Conservation (phyloP, 2,888 invertebrate genomes). For the Isoperla grammatica region DNA sequence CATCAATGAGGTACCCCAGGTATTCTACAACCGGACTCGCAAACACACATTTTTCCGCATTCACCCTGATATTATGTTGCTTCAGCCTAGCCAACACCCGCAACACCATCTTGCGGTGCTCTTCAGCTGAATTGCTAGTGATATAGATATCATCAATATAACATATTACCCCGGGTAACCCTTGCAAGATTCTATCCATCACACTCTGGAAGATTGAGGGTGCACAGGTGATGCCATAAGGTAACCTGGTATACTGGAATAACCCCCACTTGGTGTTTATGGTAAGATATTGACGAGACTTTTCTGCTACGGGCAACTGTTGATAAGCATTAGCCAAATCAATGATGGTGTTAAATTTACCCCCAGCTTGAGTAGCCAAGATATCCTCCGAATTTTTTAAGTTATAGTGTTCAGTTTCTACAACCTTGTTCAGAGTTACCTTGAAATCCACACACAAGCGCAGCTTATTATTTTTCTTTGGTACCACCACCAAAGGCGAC, state of each 20-base stretch:
- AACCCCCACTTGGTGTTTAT: neutral
- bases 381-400: neutral
- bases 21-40: conserved; percentile 32
- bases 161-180: conserved; percentile 19
- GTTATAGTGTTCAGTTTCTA: neutral
- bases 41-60: conserved; percentile 33
- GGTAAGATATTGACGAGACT: neutral
- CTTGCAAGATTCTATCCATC: conserved; percentile 9
- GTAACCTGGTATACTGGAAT: neutral
- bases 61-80: conserved; percentile 33
- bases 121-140: conserved; percentile 1
- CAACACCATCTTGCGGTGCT: conserved; percentile 26
- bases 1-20: conserved; percentile 30
- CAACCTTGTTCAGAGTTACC: neutral
- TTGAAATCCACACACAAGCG: conserved; percentile 6
- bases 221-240: neutral
- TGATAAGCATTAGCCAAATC: conserved; percentile 12
- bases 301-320: neutral
- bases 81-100: conserved; percentile 29
- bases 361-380: neutral
- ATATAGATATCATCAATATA: conserved; percentile 31
- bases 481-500: conserved; percentile 1
- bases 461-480: conserved; percentile 2
- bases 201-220: neutral
- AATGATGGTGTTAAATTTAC: neutral